A percentile compares a stretch with the other conserved stretches of the same genome.
phyloP scores from a whole-genome alignment of 2,888 invertebrate species.

The Capitulum mitella region DNA sequence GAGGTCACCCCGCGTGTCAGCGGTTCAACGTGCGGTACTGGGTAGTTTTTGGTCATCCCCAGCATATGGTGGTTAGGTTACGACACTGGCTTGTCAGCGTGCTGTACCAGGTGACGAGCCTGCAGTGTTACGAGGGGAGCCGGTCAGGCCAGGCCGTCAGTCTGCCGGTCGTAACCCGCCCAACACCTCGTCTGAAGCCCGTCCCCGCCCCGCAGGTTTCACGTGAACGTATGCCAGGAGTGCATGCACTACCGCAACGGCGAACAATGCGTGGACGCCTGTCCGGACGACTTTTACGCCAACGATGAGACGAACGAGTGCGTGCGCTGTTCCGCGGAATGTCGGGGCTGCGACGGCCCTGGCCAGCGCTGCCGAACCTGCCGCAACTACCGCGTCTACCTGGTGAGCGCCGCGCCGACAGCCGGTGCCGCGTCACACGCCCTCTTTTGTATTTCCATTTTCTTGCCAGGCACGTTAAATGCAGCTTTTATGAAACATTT shows the following conservation, averaged over 20 bases:
- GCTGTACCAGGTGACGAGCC: too few relatives aligned
- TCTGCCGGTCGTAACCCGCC: not conserved
- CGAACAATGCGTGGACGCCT: conserved; percentile 84
- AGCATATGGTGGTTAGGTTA: too few relatives aligned
- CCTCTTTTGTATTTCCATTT: too few relatives aligned
- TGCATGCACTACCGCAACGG: conserved; percentile 78
- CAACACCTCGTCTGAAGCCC: not conserved
- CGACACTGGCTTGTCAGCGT: too few relatives aligned
- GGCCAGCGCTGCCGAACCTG: conserved; percentile 68
- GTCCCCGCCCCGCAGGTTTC: conserved; percentile 29
- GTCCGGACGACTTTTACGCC: conserved; percentile 75
- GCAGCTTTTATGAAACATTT: too few relatives aligned
- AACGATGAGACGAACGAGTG: conserved; percentile 65
- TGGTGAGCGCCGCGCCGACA: conserved; percentile 41
- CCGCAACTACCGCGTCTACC: conserved; percentile 64
- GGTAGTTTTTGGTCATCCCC: too few relatives aligned
- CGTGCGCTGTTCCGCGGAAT: conserved; percentile 62
- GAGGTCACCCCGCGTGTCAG: too few relatives aligned
- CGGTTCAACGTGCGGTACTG: too few relatives aligned
- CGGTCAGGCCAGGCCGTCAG: too few relatives aligned
- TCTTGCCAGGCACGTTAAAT: too few relatives aligned
- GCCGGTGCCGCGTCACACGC: too few relatives aligned
- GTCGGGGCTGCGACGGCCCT: conserved; percentile 74
- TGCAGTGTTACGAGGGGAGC: too few relatives aligned
- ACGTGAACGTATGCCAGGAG: conserved; percentile 61